Evolutionary conservation across 2,113 vertebrate genomes (phyloP).

Genomic region (Gymnogyps californianus): DNA sequence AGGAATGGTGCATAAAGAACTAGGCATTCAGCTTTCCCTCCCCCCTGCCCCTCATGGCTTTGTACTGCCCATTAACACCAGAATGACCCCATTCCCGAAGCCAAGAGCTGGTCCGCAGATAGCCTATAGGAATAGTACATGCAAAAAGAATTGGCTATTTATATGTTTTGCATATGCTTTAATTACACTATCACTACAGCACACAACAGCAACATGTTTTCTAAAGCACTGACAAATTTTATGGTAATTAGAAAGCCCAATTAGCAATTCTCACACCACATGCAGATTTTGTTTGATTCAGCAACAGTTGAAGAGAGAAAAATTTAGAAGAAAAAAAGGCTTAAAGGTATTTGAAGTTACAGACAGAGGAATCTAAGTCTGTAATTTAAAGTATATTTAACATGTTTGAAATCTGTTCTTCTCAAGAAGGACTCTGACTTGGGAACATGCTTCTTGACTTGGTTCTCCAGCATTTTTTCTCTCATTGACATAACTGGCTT

Average conservation of each 20-base stretch:
- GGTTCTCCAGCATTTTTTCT: neutral
- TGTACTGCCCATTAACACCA: neutral
- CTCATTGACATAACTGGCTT: neutral
- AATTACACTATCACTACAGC: neutral
- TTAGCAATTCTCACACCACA: neutral
- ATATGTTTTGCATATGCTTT: neutral
- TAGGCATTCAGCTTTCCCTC: neutral
- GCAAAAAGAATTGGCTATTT: neutral
- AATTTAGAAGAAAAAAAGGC: neutral
- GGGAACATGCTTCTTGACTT: neutral
- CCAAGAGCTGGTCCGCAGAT: neutral
- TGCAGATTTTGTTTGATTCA: neutral
- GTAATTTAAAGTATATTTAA: conserved; percentile 2
- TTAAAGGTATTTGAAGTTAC: neutral
- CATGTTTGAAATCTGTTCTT: neutral
- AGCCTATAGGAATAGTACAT: neutral
- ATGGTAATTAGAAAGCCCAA: neutral
- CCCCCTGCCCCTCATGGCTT: neutral
- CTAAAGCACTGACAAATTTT: neutral
- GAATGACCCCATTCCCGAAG: neutral
- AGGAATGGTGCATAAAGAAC: neutral
- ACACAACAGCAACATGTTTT: neutral
- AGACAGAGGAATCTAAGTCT: neutral
- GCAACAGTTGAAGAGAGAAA: neutral
- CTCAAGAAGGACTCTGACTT: neutral